phyloP scores from a whole-genome alignment of 37 sponge, comb jelly and placozoan genomes.

The Corticium candelabrum region DNA sequence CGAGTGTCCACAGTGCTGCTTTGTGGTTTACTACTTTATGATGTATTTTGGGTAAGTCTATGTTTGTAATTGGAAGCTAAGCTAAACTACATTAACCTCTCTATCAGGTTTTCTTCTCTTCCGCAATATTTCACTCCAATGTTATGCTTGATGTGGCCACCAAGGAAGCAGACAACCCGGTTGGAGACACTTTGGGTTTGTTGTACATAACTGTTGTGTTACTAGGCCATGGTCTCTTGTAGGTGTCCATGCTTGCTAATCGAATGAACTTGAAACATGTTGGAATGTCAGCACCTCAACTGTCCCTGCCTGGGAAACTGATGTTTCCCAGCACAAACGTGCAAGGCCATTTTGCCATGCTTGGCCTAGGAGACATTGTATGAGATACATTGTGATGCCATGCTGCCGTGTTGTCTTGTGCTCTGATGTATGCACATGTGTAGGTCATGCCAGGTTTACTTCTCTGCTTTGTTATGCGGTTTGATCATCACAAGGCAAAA shows the following conservation, averaged over 20 bases:
- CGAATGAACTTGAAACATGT: constrained; percentile 35
- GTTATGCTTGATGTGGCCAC: constrained; percentile 71
- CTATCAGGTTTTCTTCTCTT: constrained; percentile 58
- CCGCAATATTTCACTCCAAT: constrained; percentile 47
- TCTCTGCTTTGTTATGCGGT: constrained; percentile 57
- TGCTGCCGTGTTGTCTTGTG: neutral
- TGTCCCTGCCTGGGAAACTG: constrained; percentile 65
- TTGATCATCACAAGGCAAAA: constrained; percentile 24
- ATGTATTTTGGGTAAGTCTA: constrained; percentile 59
- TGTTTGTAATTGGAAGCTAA: too few species aligned
- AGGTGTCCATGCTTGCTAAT: constrained; percentile 48
- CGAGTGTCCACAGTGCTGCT: constrained; percentile 48
- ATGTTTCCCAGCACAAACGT: constrained; percentile 48
- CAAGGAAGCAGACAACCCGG: constrained; percentile 55
- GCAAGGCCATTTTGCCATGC: constrained; percentile 33
- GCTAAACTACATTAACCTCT: too few species aligned
- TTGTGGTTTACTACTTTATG: constrained; percentile 40
- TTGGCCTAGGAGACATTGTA: constrained; percentile 68
- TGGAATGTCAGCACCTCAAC: constrained; percentile 31
- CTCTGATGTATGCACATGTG: neutral
- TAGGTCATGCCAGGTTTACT: constrained; percentile 58
- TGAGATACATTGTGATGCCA: too few species aligned
- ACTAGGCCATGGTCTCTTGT: too few species aligned
- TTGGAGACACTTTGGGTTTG: constrained; percentile 11
- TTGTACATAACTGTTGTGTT: too few species aligned